Base-by-base conservation (phyloP, 2,888 invertebrate genomes). In the Strigamia maritima region DNA sequence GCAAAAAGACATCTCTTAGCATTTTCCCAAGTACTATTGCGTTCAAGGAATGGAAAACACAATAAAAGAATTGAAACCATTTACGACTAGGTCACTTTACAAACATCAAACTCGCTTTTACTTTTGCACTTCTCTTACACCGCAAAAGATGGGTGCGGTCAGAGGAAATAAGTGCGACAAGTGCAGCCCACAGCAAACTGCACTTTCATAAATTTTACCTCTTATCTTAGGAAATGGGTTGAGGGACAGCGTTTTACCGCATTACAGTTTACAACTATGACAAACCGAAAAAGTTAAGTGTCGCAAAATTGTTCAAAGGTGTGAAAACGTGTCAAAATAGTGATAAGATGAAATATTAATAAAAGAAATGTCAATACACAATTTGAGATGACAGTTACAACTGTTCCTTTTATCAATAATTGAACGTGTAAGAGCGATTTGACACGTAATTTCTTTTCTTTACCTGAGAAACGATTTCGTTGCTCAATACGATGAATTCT, bases 401-500 rank as follows among this genome's bases (percentile, higher is more conserved):
- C 6, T 14, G 40, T 44, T 44, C 10, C 40, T 14, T 49, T 49
- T 19, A n/a, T 49, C n/a, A 49, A 49, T 49, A 49, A 49, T 49
- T n/a, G 2, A 49, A 49, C 2, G n/a, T 49, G 3, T 49, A 65
- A 65, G 2, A 65, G 24, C 16, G 10, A 10, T 49, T 49, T 10
- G 4, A 44, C n/a, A 60, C 10, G 60, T 16, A 19, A 16, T 22
- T 60, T 60, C n/a, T 60, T 54, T 19, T 60, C 24, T 16, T 75
- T n/a, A 75, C 75, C 75, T 75, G 75, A 40, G 40, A 22, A 40
- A 75, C 40, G 35, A 75, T 40, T 35, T 75, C 75, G 22, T 31
- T 75, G 31, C 75, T 75, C 40, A 75, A 0, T 22, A 3, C 40
- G 40, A 35, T 75, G 75, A 40, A 83, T 78, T 82, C 82, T 12